Percentiles rank a stretch among this genome's conserved stretches.
Evolutionary conservation across 2,797 vertebrate species (phyloP).

Genomic region (Cygnus olor): DNA sequence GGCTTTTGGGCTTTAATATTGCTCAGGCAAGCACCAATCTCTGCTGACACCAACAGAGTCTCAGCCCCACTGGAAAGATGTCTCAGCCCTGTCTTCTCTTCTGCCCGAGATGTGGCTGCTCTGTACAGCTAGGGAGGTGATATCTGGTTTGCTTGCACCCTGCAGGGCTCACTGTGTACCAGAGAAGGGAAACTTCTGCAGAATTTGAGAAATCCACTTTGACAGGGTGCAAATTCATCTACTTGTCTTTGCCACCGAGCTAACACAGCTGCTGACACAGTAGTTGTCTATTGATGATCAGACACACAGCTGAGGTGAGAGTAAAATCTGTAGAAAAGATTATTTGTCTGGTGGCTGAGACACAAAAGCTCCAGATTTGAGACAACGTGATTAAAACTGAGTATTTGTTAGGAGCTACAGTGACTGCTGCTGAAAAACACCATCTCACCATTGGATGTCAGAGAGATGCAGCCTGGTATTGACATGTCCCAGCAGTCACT

Average conservation of each 20-base stretch:
- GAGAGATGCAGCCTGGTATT: not conserved
- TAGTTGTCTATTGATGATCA: not conserved
- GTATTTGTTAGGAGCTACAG: not conserved
- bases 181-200: not conserved
- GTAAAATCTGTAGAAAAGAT: not conserved
- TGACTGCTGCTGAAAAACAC: not conserved
- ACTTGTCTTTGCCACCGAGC: not conserved
- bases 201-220: not conserved
- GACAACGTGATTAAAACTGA: not conserved
- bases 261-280: not conserved
- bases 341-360: not conserved
- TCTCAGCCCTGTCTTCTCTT: not conserved
- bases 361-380: not conserved
- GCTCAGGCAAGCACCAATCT: not conserved
- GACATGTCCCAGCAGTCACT: not conserved
- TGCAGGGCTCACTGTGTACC: not conserved
- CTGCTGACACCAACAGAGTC: not conserved
- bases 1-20: too few relatives aligned
- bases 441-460: not conserved
- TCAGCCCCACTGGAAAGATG: not conserved
- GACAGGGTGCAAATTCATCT: not conserved
- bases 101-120: accelerated
- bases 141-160: not conserved
- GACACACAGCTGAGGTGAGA: not conserved
- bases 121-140: not conserved